Percentiles rank a stretch among this genome's conserved stretches.
phyloP scores from a whole-genome alignment of 1,140 invertebrate genomes.

The Bilobella aurantiaca region DNA sequence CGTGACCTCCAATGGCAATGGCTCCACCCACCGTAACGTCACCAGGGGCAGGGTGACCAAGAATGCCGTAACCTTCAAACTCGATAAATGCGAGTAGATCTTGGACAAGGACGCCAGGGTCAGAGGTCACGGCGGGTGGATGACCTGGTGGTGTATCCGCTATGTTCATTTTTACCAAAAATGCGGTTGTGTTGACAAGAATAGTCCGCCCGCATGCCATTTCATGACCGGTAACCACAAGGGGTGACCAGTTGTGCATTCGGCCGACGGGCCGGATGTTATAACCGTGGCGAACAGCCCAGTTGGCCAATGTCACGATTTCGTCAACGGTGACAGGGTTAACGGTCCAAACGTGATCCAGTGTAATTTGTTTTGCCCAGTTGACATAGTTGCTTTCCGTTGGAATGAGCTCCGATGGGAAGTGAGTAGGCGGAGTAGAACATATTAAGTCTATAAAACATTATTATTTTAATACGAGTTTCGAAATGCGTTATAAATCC shows the following conservation, averaged over 20 bases:
- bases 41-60: constrained; percentile 4
- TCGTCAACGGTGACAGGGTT: constrained; percentile 7
- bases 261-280: constrained; percentile 8
- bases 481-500: too few relatives aligned
- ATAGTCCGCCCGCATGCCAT: not conserved
- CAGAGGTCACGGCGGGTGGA: not conserved
- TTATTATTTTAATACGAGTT: too few relatives aligned
- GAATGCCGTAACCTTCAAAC: not conserved
- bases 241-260: constrained; percentile 19
- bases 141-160: not conserved
- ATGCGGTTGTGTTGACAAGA: constrained; percentile 9
- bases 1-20: constrained; percentile 23
- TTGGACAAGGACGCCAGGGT: constrained; percentile 5
- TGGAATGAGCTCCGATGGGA: constrained; percentile 1
- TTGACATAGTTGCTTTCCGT: constrained; percentile 10
- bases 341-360: constrained; percentile 10
- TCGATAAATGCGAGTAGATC: constrained; percentile 15
- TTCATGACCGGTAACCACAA: constrained; percentile 1
- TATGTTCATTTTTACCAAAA: constrained; percentile 13
- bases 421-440: too few relatives aligned
- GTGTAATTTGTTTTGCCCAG: constrained; percentile 15
- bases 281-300: constrained; percentile 10
- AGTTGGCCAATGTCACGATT: constrained; percentile 19
- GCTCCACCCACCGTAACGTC: constrained; percentile 20
- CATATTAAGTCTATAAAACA: too few relatives aligned